Evolutionary conservation across 2,113 vertebrate species (phyloP), one percentile per base, ranked within the genome.

Genomic region (Abramis brama): DNA sequence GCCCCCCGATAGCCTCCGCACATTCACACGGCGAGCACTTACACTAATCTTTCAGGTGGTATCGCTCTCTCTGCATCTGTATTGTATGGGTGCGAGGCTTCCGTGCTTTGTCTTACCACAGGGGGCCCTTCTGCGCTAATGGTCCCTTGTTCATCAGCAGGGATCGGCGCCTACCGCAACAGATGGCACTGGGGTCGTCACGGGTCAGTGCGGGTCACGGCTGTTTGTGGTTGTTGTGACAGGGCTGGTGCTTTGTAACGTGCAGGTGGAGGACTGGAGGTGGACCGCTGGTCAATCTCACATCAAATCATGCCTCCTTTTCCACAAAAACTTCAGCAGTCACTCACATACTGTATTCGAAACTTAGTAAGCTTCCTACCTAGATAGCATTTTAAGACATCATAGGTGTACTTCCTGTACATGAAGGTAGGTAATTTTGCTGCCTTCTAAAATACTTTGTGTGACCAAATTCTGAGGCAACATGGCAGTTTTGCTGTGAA

Each of bases 181-280:
- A 95, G 94, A 94, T 94, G 94, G 93, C 88, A 59, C 55, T 86
- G 91, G 89, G 92, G 90, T 89, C 86, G 68, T 79, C 86, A 70
- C 10, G 89, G 93, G 94, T 93, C 88, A 93, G 79, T 71, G 78
- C 8, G 43, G 91, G 90, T 91, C 88, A 84, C 84, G 86, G 91
- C 91, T 93, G 93, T 93, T 93, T 90, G 86, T 85, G 90, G 89
- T 93, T 93, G 91, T 93, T 93, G 89, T 94, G 91, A 94, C 91
- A 92, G 57, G 88, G 86, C 86, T 88, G 86, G 86, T 91, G 90
- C 89, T 87, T 87, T 76, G 84, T 50, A 77, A 79, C 50, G 30
- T 91, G 92, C 92, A 92, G 92, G 92, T 93, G 93, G 91, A 92
- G 87, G 90, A 90, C 87, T 85, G 91, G 86, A 92, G 90, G 89